Evolutionary conservation across 2,888 invertebrate genomes (phyloP), one percentile per base, ranked within the genome.

Genomic region (Rhagophthalmus giganteus): DNA sequence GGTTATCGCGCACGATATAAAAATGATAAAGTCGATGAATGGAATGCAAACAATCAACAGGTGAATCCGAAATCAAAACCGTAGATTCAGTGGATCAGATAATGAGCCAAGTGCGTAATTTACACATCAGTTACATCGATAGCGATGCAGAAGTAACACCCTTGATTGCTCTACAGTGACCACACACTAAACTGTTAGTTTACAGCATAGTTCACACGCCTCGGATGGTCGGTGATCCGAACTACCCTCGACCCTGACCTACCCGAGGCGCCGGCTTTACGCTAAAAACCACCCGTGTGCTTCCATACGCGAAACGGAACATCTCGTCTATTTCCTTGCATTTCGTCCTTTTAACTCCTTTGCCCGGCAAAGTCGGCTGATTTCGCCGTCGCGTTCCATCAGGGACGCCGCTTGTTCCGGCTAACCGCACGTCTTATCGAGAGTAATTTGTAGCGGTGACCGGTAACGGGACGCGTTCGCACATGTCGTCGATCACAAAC

Each of bases 221-320:
- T 51, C 71, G 73, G 74, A 74, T 74, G 74, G 74, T 62, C 70
- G 71, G 73, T 74, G 74, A 74, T 74, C 74, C 74, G 74, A 70
- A 71, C 74, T 69, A 73, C 73, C 73, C 74, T 71, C 70, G 72
- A 70, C 72, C 72, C 65, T 71, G 72, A 72, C 71, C 70, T 72
- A 71, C 70, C 73, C 70, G 63, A 67, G 57, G 58, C 60, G 61
- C 54, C 48, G 58, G 59, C 66, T 71, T 72, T 63, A 72, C 72
- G 72, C 70, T 65, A 69, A 70, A 68, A 72, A 62, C 69, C 72
- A 72, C 66, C 71, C 69, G 63, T 63, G 71, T 72, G 72, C 66
- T 63, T 63, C 60, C 56, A 61, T 37, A 61, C 56, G 58, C 39
- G 47, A 58, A 58, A 55, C 55, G 54, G 49, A 57, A 53, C 49